phyloP scores from a whole-genome alignment of 1,140 invertebrate genomes.

The Drosophila kohkoa region DNA sequence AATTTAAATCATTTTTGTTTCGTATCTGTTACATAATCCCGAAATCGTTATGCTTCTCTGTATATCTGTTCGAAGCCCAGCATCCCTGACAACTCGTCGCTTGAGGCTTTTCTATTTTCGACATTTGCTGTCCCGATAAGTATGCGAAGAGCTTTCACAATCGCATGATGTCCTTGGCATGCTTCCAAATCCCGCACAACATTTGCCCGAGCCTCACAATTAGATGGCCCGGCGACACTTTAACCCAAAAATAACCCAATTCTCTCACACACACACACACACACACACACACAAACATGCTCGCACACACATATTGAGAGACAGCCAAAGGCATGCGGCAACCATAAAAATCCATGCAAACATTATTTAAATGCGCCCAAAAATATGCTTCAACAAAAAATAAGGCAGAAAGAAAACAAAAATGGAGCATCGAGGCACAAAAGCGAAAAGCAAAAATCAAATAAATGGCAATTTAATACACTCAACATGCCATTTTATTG shows the following conservation, averaged over 20 bases:
- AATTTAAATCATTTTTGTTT: conserved; percentile 11
- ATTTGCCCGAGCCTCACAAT: conserved; percentile 42
- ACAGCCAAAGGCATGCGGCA: conserved; percentile 57
- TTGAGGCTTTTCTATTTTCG: conserved; percentile 39
- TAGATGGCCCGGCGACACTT: conserved; percentile 48
- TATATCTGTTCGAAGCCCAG: not conserved
- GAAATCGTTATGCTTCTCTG: conserved; percentile 19
- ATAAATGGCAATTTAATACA: conserved; percentile 82
- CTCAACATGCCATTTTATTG: conserved; percentile 72
- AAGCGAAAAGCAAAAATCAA: conserved; percentile 73
- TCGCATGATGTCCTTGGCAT: conserved; percentile 48
- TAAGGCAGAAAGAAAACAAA: conserved; percentile 37
- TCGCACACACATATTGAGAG: conserved; percentile 27
- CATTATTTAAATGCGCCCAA: conserved; percentile 75
- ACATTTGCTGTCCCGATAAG: conserved; percentile 44
- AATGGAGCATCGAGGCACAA: conserved; percentile 37
- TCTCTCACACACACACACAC: conserved; percentile 45
- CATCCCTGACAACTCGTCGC: conserved; percentile 20
- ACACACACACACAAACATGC: not conserved
- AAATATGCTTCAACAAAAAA: conserved; percentile 70
- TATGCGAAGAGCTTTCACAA: conserved; percentile 47
- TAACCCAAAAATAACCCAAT: conserved; percentile 55
- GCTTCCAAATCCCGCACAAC: conserved; percentile 48
- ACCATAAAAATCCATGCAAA: conserved; percentile 76
- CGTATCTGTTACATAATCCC: conserved; percentile 40